These are phyloP conservation scores for Galerucella pusilla DNA, from an alignment of 2,888 invertebrate genomes.

Conservation along the genomic window DNA sequence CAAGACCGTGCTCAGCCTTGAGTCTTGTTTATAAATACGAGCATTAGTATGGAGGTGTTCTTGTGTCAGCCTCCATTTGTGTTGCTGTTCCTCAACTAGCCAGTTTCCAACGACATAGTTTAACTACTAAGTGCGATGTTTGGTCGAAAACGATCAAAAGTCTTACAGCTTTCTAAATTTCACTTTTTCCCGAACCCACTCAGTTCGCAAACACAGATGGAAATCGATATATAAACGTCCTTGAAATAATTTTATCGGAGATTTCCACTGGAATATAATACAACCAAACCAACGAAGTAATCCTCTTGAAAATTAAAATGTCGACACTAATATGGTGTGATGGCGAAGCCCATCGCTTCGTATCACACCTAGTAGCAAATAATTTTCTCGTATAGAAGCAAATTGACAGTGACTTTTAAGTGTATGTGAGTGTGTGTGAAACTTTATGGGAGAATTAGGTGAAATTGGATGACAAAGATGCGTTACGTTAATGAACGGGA, in stretches of 20 bases:
- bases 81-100: too few species aligned
- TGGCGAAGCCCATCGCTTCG: conserved; percentile 27
- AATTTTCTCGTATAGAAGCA: conserved; percentile 25
- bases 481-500: conserved; percentile 13
- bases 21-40: too few species aligned
- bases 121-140: too few species aligned
- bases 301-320: conserved; percentile 35
- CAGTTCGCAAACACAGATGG: too few species aligned
- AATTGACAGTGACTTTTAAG: conserved; percentile 40
- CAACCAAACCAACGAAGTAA: conserved; percentile 24
- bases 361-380: conserved; percentile 29
- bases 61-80: too few species aligned
- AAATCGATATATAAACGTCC: not conserved
- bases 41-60: too few species aligned
- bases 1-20: too few species aligned
- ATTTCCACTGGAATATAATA: conserved; percentile 28
- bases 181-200: too few species aligned
- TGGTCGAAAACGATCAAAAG: too few species aligned
- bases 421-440: conserved; percentile 29
- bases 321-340: conserved; percentile 27
- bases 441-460: conserved; percentile 33
- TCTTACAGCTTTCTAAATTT: too few species aligned
- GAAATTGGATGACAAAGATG: conserved; percentile 28
- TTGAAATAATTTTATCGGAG: conserved; percentile 8
- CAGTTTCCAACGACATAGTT: too few species aligned